These are phyloP conservation scores for Orius insidiosus DNA, from an alignment of 1,140 invertebrate genomes.

Conservation along the genomic window DNA sequence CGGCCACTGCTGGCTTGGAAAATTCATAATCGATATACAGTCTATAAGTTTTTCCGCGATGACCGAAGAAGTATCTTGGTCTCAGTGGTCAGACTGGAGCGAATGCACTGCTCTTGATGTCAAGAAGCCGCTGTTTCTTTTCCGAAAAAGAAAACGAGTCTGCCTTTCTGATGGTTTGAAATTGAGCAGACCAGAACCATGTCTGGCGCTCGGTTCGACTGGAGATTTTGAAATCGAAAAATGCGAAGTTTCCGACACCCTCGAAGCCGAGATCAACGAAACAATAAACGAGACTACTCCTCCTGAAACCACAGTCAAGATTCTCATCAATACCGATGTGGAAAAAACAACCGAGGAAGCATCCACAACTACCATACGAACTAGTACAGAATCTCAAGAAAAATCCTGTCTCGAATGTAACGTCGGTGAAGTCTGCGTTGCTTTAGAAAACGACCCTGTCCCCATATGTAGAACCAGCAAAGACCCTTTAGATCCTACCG, in stretches of 20 bases:
- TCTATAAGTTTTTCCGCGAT: conserved; percentile 23
- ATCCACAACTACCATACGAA: not conserved
- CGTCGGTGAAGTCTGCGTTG: conserved; percentile 43
- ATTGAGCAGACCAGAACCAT: conserved; percentile 18
- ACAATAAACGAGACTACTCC: conserved; percentile 6
- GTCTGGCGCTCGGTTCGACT: conserved; percentile 8
- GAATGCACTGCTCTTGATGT: conserved; percentile 16
- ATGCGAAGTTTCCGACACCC: conserved; percentile 1
- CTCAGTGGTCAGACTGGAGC: conserved; percentile 22
- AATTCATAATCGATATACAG: conserved; percentile 25
- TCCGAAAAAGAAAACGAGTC: conserved; percentile 17
- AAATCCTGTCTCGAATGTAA: conserved; percentile 29
- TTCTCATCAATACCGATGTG: not conserved
- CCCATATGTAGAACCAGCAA: conserved; percentile 38
- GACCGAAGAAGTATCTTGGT: conserved; percentile 20
- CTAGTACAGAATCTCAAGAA: conserved; percentile 5
- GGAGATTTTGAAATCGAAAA: conserved; percentile 14
- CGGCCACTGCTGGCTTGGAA: conserved; percentile 24
- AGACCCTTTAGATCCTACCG: conserved; percentile 47
- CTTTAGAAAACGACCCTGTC: conserved; percentile 36
- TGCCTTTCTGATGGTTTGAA: conserved; percentile 19
- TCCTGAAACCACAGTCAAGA: not conserved
- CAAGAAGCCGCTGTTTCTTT: conserved; percentile 4
- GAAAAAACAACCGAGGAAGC: not conserved
- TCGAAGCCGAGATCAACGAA: conserved; percentile 12